Evolutionary conservation across 2,797 vertebrate genomes (phyloP), one percentile per base, ranked within the genome.

Genomic region (Coreius guichenoti): DNA sequence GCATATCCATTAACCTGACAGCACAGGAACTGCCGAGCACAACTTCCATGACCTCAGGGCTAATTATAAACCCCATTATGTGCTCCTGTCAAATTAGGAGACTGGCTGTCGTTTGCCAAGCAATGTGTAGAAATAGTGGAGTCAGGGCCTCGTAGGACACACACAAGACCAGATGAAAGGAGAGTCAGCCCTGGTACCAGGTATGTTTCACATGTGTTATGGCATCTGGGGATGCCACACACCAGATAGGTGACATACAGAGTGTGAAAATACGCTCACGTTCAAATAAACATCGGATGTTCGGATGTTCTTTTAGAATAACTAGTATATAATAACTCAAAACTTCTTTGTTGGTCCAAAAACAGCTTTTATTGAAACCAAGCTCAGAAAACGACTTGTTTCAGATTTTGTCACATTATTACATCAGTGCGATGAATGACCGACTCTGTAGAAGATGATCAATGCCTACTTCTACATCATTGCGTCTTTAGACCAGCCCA

Each of bases 41-140:
- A 90, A 93, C 93, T 93, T 92, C 89, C 89, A 81, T 91, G 89
- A 92, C 92, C 92, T 89, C 72, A 78, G 69, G 90, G 92, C 91
- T 93, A 93, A 94, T 94, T 95, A 94, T 93, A 92, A 93, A 93
- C 88, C 93, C 93, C 91, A 93, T 94, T 93, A 93, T 91, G 89
- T 86, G 89, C 88, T 86, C 86, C 85, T 89, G 86, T 89, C 86
- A 87, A 82, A 87, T 89, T 70, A 87, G 21, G 67, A 85, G 84
- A 86, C 31, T 54, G 14, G 23, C 67, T 82, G 78, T 58, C 77
- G 17, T 58, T 80, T 61, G 84, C 74, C 26, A 5, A 76, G 70
- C 47, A 43, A 33, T 61, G 78, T 43, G 47, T 49, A 74, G 61
- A 86, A 84, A 84, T 70, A 61, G 33, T 67, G 23, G 31, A 76